Percentiles rank a stretch among this genome's conserved stretches.
These are phyloP conservation scores for Trichosurus vulpecula DNA, from an alignment of 2,797 vertebrate species.

Conservation along the genomic window DNA sequence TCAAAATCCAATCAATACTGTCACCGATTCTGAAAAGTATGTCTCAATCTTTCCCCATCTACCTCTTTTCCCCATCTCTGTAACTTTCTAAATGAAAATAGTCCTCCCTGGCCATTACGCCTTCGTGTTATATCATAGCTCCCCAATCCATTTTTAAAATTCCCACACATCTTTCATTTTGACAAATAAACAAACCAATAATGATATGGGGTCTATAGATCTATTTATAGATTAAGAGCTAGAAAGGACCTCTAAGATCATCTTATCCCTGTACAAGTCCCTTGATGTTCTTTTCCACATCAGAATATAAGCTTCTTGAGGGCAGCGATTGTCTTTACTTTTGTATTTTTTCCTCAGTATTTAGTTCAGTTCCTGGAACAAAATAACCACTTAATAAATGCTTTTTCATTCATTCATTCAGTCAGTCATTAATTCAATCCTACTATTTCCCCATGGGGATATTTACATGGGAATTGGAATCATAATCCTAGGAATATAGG, in stretches of 20 bases:
- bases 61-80: not conserved
- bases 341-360: not conserved
- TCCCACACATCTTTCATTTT: not conserved
- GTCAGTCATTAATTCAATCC: not conserved
- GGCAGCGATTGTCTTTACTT: not conserved
- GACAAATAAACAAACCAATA: not conserved
- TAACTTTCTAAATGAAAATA: not conserved
- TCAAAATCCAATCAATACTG: not conserved
- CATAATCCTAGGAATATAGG: not conserved
- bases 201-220: not conserved
- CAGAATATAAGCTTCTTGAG: not conserved
- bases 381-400: not conserved
- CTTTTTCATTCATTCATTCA: not conserved
- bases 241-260: not conserved
- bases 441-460: not conserved
- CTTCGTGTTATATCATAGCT: not conserved
- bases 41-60: not conserved
- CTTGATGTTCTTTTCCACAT: not conserved
- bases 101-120: not conserved
- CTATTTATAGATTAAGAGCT: not conserved
- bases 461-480: not conserved
- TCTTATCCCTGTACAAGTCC: not conserved
- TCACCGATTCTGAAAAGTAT: not conserved
- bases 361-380: not conserved
- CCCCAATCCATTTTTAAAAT: not conserved